Evolutionary conservation across 2,797 vertebrate genomes (phyloP).

Genomic region (Limosa lapponica): DNA sequence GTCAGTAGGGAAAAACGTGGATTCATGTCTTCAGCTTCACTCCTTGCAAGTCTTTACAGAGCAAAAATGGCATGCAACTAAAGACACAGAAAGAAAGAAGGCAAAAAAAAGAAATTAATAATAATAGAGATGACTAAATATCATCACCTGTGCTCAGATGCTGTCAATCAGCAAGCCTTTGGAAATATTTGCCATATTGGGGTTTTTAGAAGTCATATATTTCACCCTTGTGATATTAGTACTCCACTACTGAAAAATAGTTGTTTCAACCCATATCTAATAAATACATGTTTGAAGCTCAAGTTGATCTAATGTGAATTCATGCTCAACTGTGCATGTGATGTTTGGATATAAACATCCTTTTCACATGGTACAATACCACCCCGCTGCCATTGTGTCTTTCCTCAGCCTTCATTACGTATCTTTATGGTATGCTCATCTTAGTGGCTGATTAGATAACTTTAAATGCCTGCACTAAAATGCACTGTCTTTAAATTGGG

Average conservation of each 20-base stretch:
- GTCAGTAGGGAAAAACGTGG: background rate
- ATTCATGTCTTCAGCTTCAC: background rate
- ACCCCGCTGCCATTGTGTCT: background rate
- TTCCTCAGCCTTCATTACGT: background rate
- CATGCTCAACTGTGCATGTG: constrained; percentile 11
- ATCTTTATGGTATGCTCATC: background rate
- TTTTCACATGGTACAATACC: background rate
- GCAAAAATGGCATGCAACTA: background rate
- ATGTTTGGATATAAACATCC: constrained; percentile 48
- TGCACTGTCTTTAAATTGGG: background rate
- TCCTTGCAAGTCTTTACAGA: background rate
- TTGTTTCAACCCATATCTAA: constrained; percentile 14
- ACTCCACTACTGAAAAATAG: background rate
- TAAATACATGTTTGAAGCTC: constrained; percentile 11
- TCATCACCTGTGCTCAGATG: background rate
- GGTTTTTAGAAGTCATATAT: background rate
- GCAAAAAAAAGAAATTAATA: background rate
- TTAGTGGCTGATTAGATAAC: background rate
- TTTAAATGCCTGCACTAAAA: background rate
- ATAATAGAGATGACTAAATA: background rate
- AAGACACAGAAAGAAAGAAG: background rate
- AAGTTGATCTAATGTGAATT: constrained; percentile 28
- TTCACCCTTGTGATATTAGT: background rate
- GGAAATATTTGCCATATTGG: background rate
- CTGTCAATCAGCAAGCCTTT: background rate